Conservation (phyloP, 1,140 invertebrate species). For the Lepidurus couesii region DNA sequence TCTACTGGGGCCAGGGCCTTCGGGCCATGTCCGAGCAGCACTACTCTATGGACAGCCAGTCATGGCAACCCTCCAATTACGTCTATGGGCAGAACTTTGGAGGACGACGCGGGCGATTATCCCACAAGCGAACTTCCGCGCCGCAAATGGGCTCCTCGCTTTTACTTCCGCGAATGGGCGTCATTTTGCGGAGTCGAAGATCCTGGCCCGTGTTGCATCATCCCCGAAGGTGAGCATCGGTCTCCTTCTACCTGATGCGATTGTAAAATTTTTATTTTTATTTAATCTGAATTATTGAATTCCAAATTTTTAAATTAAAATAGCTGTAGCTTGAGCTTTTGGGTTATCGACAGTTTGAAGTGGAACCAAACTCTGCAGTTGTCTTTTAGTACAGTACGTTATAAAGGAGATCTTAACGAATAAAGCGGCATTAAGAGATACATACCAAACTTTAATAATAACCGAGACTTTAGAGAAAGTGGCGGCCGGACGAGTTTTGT, state of each 20-base stretch:
- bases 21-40: conserved; percentile 12
- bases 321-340: no score
- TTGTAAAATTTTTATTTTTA: no score
- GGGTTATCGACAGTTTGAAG: no score
- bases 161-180: not conserved
- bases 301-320: no score
- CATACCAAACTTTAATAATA: no score
- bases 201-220: conserved; percentile 30
- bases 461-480: no score
- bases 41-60: conserved; percentile 2
- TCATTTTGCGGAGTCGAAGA: conserved; percentile 25
- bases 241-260: not conserved
- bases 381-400: no score
- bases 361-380: no score
- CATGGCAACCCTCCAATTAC: conserved; percentile 26
- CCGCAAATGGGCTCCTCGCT: conserved; percentile 25
- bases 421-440: no score
- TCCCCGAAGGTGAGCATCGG: conserved; percentile 25
- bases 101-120: conserved; percentile 22
- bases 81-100: not conserved
- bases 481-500: no score
- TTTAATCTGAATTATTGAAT: no score
- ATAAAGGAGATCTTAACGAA: no score
- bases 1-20: not conserved
- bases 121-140: conserved; percentile 28